These are phyloP conservation scores for Carposina sasakii DNA, from an alignment of 1,140 invertebrate genomes.

Conservation along the genomic window DNA sequence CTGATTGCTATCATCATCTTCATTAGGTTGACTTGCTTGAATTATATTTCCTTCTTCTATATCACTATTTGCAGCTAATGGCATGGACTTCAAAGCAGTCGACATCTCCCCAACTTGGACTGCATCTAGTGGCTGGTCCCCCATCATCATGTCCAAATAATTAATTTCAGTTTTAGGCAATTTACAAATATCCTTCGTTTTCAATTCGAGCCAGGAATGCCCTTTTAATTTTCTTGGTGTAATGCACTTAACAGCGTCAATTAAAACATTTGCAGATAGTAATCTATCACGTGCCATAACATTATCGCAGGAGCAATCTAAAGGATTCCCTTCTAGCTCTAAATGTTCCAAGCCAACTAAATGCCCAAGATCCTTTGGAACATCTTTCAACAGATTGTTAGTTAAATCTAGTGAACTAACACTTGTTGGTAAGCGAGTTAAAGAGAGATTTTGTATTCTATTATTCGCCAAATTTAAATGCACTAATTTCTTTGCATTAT, in stretches of 20 bases:
- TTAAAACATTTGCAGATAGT: slow-evolving; percentile 64
- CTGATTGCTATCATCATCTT: slow-evolving; percentile 59
- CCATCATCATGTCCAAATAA: slow-evolving; percentile 74
- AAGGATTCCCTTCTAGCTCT: slow-evolving; percentile 73
- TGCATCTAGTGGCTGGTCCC: slow-evolving; percentile 70
- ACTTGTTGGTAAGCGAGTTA: slow-evolving; percentile 72
- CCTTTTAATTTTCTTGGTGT: slow-evolving; percentile 66
- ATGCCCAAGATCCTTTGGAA: slow-evolving; percentile 72
- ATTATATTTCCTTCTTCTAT: slow-evolving; percentile 60
- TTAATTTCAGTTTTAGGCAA: slow-evolving; percentile 43
- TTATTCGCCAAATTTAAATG: slow-evolving; percentile 75
- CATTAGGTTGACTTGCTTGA: slow-evolving; percentile 36
- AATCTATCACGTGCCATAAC: slow-evolving; percentile 72
- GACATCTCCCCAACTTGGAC: slow-evolving; percentile 51
- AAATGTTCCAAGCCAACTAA: slow-evolving; percentile 72
- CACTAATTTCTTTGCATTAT: slow-evolving; percentile 73
- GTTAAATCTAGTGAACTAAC: slow-evolving; percentile 76
- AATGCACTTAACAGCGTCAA: slow-evolving; percentile 72
- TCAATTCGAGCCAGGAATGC: slow-evolving; percentile 71
- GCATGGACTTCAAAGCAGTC: slow-evolving; percentile 54
- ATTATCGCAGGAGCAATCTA: slow-evolving; percentile 76
- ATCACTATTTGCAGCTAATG: slow-evolving; percentile 49
- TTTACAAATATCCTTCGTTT: slow-evolving; percentile 72
- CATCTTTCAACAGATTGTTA: slow-evolving; percentile 73
- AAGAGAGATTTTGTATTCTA: slow-evolving; percentile 66